Evolutionary conservation across 2,888 invertebrate genomes (phyloP).

Genomic region (Cephus runcator): DNA sequence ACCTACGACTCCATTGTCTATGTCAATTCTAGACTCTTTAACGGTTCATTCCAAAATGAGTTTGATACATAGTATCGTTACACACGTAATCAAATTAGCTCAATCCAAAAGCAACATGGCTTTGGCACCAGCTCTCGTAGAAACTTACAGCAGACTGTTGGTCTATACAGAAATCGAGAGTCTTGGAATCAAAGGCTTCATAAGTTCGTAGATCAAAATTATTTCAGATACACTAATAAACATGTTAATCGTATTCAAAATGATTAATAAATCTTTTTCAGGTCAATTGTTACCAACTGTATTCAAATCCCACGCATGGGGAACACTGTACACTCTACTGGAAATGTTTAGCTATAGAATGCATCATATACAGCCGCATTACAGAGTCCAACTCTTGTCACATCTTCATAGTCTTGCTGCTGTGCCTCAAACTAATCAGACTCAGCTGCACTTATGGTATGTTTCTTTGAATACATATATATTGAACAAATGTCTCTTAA

Average conservation of each 20-base stretch:
- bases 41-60: constrained; percentile 98
- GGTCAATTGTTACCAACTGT: constrained; percentile 90
- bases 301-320: constrained; percentile 94
- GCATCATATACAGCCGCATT: constrained; percentile 96
- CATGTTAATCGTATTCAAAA: constrained; percentile 7
- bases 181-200: constrained; percentile 95
- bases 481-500: constrained; percentile 64
- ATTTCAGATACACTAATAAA: neutral
- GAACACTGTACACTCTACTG: constrained; percentile 91
- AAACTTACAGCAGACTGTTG: constrained; percentile 91
- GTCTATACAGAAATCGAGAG: constrained; percentile 98
- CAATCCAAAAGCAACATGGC: constrained; percentile 87
- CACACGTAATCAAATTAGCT: constrained; percentile 90
- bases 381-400: constrained; percentile 90
- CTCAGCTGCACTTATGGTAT: constrained; percentile 91
- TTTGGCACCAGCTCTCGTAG: constrained; percentile 90
- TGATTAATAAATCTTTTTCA: constrained; percentile 53
- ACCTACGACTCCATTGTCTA: constrained; percentile 89
- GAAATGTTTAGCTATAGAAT: constrained; percentile 98
- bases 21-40: constrained; percentile 91
- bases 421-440: constrained; percentile 94
- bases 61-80: constrained; percentile 84
- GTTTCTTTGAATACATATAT: constrained; percentile 24
- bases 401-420: constrained; percentile 92
- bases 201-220: constrained; percentile 72